phyloP scores from a whole-genome alignment of 2,888 invertebrate genomes.

The Lasioglossum zephyrum region DNA sequence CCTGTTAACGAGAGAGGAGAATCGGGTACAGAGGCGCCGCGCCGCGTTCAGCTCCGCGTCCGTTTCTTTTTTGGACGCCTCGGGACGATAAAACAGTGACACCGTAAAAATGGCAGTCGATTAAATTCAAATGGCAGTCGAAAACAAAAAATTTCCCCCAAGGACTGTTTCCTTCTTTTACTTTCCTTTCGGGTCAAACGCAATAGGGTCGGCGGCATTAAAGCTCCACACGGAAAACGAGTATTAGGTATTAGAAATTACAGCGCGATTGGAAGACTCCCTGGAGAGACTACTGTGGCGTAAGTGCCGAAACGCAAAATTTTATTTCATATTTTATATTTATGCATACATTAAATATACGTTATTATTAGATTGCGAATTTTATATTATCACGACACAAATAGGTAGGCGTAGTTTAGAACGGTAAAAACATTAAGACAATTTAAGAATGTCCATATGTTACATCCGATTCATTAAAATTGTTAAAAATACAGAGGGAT shows the following conservation, averaged over 20 bases:
- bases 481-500: too few relatives aligned
- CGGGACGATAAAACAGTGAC: conserved; percentile 26
- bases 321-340: not conserved
- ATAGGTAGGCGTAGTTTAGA: too few relatives aligned
- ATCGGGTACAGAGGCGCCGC: conserved; percentile 64
- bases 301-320: not conserved
- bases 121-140: conserved; percentile 25
- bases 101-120: conserved; percentile 23
- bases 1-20: conserved; percentile 75
- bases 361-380: not conserved
- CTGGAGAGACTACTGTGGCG: not conserved
- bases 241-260: not conserved
- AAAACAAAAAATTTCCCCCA: not conserved
- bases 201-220: not conserved
- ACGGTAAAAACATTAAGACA: too few relatives aligned
- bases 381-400: too few relatives aligned
- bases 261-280: not conserved
- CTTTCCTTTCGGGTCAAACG: not conserved
- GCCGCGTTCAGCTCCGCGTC: conserved; percentile 42
- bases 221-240: not conserved
- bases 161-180: not conserved
- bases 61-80: conserved; percentile 24
- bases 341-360: not conserved
- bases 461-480: too few relatives aligned
- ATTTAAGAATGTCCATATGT: too few relatives aligned